phyloP scores from a whole-genome alignment of 1,140 invertebrate species.

The Drosophila nasuta region DNA sequence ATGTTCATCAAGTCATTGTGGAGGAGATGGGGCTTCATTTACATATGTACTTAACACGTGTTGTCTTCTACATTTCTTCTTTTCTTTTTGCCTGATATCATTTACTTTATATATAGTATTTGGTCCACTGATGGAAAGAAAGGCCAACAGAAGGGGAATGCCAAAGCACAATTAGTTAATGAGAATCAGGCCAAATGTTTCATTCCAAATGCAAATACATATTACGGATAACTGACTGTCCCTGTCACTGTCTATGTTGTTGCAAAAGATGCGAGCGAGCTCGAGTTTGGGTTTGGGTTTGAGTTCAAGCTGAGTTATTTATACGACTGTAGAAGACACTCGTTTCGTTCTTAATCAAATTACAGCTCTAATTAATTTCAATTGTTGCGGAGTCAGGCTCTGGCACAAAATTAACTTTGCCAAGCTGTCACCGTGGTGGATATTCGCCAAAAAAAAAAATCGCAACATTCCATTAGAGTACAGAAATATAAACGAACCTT shows the following conservation, averaged over 20 bases:
- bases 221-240: constrained; percentile 13
- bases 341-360: constrained; percentile 68
- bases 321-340: constrained; percentile 39
- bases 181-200: constrained; percentile 48
- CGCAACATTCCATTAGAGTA: neutral
- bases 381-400: constrained; percentile 52
- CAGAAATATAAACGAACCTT: neutral
- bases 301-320: constrained; percentile 19
- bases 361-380: constrained; percentile 77
- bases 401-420: constrained; percentile 34
- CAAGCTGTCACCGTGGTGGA: neutral
- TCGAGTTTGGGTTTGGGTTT: no score
- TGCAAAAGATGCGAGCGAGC: neutral
- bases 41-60: constrained; percentile 76
- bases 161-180: constrained; percentile 68
- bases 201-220: constrained; percentile 35
- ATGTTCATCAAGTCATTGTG: constrained; percentile 31
- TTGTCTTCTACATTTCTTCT: constrained; percentile 23
- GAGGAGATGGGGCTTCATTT: constrained; percentile 48
- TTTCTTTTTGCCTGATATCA: constrained; percentile 19
- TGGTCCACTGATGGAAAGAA: neutral
- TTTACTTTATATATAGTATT: constrained; percentile 9
- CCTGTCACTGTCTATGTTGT: neutral
- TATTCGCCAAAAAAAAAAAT: neutral
- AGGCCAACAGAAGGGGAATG: neutral